phyloP scores from a whole-genome alignment of 2,797 vertebrate genomes.

The Steatocranus sp. region DNA sequence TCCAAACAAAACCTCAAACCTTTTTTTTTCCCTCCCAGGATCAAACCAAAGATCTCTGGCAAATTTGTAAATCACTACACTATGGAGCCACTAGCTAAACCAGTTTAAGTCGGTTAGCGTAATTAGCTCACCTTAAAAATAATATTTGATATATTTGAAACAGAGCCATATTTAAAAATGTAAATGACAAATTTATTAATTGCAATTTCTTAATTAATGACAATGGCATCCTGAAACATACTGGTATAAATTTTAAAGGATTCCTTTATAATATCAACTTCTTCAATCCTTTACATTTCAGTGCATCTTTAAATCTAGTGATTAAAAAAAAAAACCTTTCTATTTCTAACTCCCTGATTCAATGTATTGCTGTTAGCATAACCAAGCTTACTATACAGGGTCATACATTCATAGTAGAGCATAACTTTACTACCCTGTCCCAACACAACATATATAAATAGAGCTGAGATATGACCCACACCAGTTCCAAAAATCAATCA shows the following conservation, averaged over 20 bases:
- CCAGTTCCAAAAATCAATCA: neutral
- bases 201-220: neutral
- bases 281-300: neutral
- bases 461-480: neutral
- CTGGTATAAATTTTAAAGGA: neutral
- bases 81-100: neutral
- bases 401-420: neutral
- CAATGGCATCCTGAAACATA: neutral
- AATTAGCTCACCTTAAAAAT: neutral
- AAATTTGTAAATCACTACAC: neutral
- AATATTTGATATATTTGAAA: neutral
- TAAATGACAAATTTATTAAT: neutral
- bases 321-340: rapidly evolving
- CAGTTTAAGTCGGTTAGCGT: neutral
- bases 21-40: rapidly evolving
- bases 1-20: neutral
- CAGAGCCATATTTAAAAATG: neutral
- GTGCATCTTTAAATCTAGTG: neutral
- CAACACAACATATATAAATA: neutral
- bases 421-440: neutral
- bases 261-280: neutral
- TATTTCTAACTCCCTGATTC: neutral
- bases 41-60: neutral
- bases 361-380: neutral
- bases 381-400: neutral